These are phyloP conservation scores for Diogma glabrata DNA, from an alignment of 2,888 invertebrate genomes.

Conservation along the genomic window DNA sequence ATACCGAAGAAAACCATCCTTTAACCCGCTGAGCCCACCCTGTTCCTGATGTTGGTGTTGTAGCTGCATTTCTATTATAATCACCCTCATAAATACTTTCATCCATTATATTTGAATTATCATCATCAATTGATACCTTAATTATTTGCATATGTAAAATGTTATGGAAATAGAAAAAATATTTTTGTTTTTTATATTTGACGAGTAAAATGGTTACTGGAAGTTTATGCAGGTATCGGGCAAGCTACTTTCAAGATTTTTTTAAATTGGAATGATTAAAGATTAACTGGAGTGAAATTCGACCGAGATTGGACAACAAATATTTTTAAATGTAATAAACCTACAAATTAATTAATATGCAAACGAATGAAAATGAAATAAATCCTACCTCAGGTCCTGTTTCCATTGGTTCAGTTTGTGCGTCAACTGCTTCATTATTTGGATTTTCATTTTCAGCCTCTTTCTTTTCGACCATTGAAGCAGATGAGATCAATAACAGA, in stretches of 20 bases:
- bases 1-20: slow-evolving; percentile 60
- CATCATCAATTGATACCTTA: slow-evolving; percentile 16
- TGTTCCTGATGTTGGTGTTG: slow-evolving; percentile 35
- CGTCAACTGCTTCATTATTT: slow-evolving; percentile 29
- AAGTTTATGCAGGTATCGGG: not conserved
- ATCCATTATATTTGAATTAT: slow-evolving; percentile 23
- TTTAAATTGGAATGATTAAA: not conserved
- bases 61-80: slow-evolving; percentile 22
- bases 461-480: slow-evolving; percentile 69
- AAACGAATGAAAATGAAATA: not conserved
- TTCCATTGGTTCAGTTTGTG: slow-evolving; percentile 37
- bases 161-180: not conserved
- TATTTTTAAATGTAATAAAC: too few species aligned
- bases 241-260: not conserved
- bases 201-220: too few species aligned
- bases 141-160: slow-evolving; percentile 2
- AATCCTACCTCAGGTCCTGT: slow-evolving; percentile 40
- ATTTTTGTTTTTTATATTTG: too few species aligned
- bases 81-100: slow-evolving; percentile 11
- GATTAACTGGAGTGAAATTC: not conserved
- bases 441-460: slow-evolving; percentile 38
- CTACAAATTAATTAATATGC: too few species aligned
- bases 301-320: not conserved
- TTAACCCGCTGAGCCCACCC: slow-evolving; percentile 62
- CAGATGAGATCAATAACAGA: slow-evolving; percentile 76